A percentile compares a stretch with the other conserved stretches of the same genome.
phyloP scores from a whole-genome alignment of 2,113 vertebrate species.

The Aramus guarauna region DNA sequence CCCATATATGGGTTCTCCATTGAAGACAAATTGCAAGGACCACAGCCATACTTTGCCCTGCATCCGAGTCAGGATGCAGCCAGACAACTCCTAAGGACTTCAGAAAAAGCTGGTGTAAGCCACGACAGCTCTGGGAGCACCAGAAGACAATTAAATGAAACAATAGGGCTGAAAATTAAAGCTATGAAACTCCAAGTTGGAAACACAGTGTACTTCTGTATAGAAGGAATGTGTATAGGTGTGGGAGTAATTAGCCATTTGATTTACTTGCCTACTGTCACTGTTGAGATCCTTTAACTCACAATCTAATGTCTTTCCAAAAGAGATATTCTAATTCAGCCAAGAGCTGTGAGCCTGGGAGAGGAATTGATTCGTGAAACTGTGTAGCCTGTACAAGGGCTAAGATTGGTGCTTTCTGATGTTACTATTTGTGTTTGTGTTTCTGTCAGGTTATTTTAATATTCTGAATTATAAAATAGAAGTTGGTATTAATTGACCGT shows the following conservation, averaged over 20 bases:
- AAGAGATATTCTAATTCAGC: neutral
- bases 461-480: neutral
- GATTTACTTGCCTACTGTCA: neutral
- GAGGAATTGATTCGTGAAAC: neutral
- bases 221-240: neutral
- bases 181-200: neutral
- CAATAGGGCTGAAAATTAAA: neutral
- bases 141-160: neutral
- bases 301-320: slow-evolving; percentile 10
- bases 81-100: neutral
- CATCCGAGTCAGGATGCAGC: neutral
- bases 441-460: neutral
- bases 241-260: neutral
- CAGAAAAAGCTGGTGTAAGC: neutral
- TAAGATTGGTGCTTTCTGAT: neutral
- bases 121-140: neutral
- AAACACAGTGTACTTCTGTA: neutral
- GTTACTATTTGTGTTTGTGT: neutral
- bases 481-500: neutral
- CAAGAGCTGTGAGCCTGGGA: neutral
- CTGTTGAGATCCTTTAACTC: neutral
- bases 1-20: neutral
- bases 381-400: neutral
- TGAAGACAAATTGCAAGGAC: neutral
- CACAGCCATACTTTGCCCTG: neutral